These are phyloP conservation scores for Calliphora vicina DNA, from an alignment of 1,140 invertebrate genomes.

Conservation along the genomic window DNA sequence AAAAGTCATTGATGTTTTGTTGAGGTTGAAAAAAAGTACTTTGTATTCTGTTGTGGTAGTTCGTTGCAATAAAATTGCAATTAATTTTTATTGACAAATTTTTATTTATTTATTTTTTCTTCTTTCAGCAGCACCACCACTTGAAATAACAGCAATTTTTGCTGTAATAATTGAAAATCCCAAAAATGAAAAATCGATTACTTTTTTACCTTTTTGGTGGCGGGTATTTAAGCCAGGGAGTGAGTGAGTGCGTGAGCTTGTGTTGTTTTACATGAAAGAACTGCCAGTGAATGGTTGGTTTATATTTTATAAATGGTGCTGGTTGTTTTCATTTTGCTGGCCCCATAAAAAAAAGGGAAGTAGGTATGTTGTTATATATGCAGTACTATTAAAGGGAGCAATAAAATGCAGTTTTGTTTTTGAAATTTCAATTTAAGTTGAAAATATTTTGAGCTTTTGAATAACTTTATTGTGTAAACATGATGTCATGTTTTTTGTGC, in stretches of 20 bases:
- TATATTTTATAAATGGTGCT: neutral
- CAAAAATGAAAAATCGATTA: constrained; percentile 16
- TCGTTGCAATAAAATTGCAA: constrained; percentile 40
- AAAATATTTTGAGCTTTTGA: too few relatives aligned
- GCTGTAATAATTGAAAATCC: neutral
- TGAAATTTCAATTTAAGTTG: too few relatives aligned
- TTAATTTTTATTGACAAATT: constrained; percentile 41
- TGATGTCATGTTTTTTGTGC: too few relatives aligned
- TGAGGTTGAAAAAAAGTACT: neutral
- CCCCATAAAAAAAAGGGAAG: neutral
- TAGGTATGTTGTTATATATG: too few relatives aligned
- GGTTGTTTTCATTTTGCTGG: neutral
- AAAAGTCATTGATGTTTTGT: neutral
- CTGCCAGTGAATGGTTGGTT: too few relatives aligned
- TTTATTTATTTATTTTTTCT: constrained; percentile 7
- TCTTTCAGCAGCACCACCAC: neutral
- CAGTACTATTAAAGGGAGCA: neutral
- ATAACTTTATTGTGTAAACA: too few relatives aligned
- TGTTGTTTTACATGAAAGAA: neutral
- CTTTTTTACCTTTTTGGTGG: constrained; percentile 23
- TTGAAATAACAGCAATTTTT: neutral
- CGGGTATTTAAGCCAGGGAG: neutral
- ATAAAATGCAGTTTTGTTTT: neutral
- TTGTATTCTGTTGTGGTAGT: constrained; percentile 9
- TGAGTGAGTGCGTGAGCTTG: neutral